Evolutionary conservation across 2,113 vertebrate species (phyloP), one percentile per base, ranked within the genome.

Genomic region (Marmota monax): DNA sequence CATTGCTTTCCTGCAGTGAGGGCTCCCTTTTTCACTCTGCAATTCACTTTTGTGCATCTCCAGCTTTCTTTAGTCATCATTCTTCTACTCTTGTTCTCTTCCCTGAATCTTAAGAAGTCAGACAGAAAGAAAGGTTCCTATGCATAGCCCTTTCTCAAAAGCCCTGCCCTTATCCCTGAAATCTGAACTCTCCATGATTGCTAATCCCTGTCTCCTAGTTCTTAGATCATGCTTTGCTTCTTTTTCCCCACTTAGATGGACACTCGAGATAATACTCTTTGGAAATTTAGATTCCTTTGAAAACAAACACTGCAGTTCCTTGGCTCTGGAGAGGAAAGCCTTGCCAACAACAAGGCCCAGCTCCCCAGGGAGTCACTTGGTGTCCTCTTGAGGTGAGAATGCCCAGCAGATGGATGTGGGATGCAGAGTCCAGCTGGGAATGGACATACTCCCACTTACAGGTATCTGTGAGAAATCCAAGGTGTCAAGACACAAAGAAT

Each of bases 271-370:
- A 87, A 90, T 48, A 80, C 11, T 82, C 90, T 48, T 76, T 56
- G 73, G 92, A 93, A 95, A 96, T 69, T 94, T 37, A 92, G 76
- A 82, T 45, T 85, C 65, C 72, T 96, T 58, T 63, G 87, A 90
- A 93, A 92, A 95, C 77, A 94, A 84, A 96, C 23, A 45, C 39
- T 87, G 53, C 10, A 23, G 69, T 45, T 82, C 42, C 77, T 91
- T 77, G 63, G 42, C 37, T 37, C 67, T 65, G 67, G 51, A 39
- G 16, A 58, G 73, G 65, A 63, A 14, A 70, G 84, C 79, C 77
- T 48, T 0, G 3, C 34, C 87, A 87, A 74, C 27, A 37, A 76
- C 90, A 73, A 72, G 23, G 16, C 73, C 78, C 58, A 63, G 37
- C 16, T 80, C n/a, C 51, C 70, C 8, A 27, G 67, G 42, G 17